Base-by-base conservation (phyloP, 1,140 invertebrate genomes). In the Lepeophtheirus salmonis region DNA sequence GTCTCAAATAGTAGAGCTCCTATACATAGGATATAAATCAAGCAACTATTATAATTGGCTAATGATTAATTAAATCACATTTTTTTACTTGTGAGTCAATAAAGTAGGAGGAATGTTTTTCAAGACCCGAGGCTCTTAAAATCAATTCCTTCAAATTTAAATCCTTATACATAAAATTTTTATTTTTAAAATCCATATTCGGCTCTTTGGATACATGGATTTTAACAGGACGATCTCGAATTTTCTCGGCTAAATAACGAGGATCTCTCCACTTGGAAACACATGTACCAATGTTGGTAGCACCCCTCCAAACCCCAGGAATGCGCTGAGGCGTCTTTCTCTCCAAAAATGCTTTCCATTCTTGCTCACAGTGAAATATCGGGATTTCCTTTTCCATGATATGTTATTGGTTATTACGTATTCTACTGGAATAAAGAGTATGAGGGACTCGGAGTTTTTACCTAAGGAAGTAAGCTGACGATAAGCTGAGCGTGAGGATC, bases 1-100 rank as follows among this genome's bases (percentile, higher is more conserved):
- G 74, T 61, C 78, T 64, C 17, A 79, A 65, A 65, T 80, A 80
- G 65, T 77, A 79, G 52, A 70, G 69, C 65, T 77, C 76, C 22
- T 57, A 41, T n/a, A n/a, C n/a, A n/a, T n/a, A n/a, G n/a, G n/a
- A n/a, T n/a, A n/a, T n/a, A n/a, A n/a, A n/a, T n/a, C n/a, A n/a
- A n/a, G n/a, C n/a, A n/a, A n/a, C n/a, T n/a, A n/a, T n/a, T n/a
- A n/a, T n/a, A n/a, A n/a, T n/a, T n/a, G n/a, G n/a, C n/a, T n/a
- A n/a, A n/a, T n/a, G n/a, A n/a, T n/a, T n/a, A n/a, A n/a, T n/a
- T n/a, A n/a, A 41, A 10, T 41, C 30, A 41, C 30, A 10, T 6
- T 41, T 41, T 10, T n/a, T 41, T 41, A 41, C 30, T 10, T 41
- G 6, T 41, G 30, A n/a, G n/a, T 41, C 30, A 6, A 41, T 10